Conservation (phyloP, 2,888 invertebrate genomes). For the Trachelus stipa region DNA sequence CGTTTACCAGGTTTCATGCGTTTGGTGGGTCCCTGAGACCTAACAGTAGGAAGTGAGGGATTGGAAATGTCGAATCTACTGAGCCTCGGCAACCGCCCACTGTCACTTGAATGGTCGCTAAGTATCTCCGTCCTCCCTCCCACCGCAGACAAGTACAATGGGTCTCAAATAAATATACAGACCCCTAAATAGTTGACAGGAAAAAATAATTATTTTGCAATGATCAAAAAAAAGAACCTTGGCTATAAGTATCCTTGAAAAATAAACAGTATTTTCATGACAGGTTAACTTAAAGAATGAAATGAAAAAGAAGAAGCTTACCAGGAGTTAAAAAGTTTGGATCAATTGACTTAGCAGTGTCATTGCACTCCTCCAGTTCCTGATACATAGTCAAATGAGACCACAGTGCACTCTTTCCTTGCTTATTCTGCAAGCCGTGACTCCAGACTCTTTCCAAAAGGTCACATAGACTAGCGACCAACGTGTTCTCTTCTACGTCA, state of each 20-base stretch:
- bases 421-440: conserved; percentile 94
- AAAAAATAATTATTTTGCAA: background rate
- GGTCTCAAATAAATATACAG: background rate
- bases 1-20: background rate
- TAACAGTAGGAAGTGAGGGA: background rate
- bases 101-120: background rate
- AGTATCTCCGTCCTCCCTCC: background rate
- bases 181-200: background rate
- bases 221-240: background rate
- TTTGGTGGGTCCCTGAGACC: background rate
- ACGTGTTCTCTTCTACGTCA: conserved; percentile 94
- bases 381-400: conserved; percentile 92
- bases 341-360: conserved; percentile 71
- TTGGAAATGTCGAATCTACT: background rate
- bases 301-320: conserved; percentile 53
- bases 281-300: background rate
- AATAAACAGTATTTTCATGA: background rate
- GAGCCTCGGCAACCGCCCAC: background rate
- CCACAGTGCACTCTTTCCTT: conserved; percentile 98
- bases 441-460: conserved; percentile 97
- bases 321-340: conserved; percentile 75
- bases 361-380: conserved; percentile 80
- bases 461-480: conserved; percentile 98
- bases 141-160: background rate
- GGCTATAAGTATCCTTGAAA: background rate